These are phyloP conservation scores for Periparus ater DNA, from an alignment of 2,797 vertebrate species.

Conservation along the genomic window DNA sequence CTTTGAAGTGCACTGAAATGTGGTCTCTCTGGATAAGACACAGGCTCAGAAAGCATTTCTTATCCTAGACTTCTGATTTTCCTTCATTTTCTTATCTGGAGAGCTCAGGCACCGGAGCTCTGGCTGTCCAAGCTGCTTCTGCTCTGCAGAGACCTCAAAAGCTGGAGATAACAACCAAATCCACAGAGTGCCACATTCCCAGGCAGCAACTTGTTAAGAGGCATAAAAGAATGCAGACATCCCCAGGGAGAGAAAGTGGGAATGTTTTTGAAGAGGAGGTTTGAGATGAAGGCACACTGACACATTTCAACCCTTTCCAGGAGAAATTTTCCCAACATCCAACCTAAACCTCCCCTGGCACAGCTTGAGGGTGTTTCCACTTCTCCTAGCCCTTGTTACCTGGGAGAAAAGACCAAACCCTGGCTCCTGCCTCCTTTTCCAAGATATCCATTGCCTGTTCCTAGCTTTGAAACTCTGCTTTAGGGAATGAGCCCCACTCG, in stretches of 20 bases:
- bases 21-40: neutral
- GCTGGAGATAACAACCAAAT: neutral
- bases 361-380: neutral
- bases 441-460: neutral
- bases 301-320: neutral
- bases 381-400: neutral
- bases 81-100: neutral
- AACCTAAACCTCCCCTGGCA: neutral
- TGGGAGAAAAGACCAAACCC: neutral
- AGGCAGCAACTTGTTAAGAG: neutral
- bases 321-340: neutral
- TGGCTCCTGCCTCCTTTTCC: neutral
- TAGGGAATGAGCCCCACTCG: neutral
- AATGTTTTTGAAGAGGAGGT: neutral
- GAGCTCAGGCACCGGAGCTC: neutral
- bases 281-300: neutral
- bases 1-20: neutral
- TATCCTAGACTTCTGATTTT: neutral
- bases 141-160: neutral
- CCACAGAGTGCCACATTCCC: neutral
- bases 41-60: neutral
- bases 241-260: neutral
- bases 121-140: neutral
- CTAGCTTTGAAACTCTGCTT: neutral
- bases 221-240: neutral